Conservation (phyloP, 2,888 invertebrate genomes). For the Linnaemya tessellans region DNA sequence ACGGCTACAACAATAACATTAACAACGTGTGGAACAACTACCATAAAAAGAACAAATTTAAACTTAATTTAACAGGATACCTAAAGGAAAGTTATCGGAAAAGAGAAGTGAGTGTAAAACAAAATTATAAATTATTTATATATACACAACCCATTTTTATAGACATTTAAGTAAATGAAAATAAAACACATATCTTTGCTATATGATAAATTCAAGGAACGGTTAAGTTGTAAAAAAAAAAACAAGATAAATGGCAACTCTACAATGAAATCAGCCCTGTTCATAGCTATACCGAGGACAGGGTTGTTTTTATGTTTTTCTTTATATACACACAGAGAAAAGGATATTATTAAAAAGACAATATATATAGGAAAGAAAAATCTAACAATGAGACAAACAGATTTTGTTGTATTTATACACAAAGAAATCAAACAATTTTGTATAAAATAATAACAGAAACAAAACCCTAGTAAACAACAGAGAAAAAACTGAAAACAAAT, state of each 20-base stretch:
- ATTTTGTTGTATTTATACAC: conserved; percentile 60
- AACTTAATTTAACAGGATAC: conserved; percentile 71
- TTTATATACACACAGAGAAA: conserved; percentile 34
- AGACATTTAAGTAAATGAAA: conserved; percentile 58
- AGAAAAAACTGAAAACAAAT: conserved; percentile 69
- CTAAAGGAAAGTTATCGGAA: conserved; percentile 34
- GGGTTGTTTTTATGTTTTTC: conserved; percentile 21
- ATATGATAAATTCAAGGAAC: conserved; percentile 47
- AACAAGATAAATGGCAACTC: conserved; percentile 47
- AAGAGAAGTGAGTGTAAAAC: conserved; percentile 24
- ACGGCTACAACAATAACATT: conserved; percentile 72
- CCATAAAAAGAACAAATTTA: conserved; percentile 73
- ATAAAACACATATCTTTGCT: conserved; percentile 69
- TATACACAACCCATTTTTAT: conserved; percentile 53
- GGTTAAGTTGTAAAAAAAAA: conserved; percentile 31
- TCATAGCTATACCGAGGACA: not conserved
- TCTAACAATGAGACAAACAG: conserved; percentile 35
- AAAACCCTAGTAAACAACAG: conserved; percentile 45
- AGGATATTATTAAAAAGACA: conserved; percentile 60
- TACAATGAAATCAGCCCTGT: conserved; percentile 28
- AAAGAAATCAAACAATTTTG: conserved; percentile 70
- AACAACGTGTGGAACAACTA: conserved; percentile 69
- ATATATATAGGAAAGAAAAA: conserved; percentile 61
- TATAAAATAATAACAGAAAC: conserved; percentile 65
- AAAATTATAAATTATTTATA: conserved; percentile 67